These are phyloP conservation scores for Phorcus lineatus DNA, from an alignment of 2,888 invertebrate species.

Conservation along the genomic window DNA sequence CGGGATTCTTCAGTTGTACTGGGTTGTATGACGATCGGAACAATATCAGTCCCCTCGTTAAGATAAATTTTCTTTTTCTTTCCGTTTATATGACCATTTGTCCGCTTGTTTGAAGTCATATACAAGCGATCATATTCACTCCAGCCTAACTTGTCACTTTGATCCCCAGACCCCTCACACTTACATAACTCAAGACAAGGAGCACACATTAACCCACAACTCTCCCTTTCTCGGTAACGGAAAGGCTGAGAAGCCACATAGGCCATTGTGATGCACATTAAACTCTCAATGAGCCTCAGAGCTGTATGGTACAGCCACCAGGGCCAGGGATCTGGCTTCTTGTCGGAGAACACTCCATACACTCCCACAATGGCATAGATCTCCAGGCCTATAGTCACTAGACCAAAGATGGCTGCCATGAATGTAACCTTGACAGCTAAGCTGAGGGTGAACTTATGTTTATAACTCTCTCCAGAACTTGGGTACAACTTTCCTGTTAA, in stretches of 20 bases:
- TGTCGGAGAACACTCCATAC: constrained; percentile 72
- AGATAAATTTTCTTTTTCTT: constrained; percentile 28
- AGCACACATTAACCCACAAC: constrained; percentile 3
- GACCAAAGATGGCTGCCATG: constrained; percentile 88
- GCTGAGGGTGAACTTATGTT: constrained; percentile 80
- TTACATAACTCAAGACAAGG: constrained; percentile 10
- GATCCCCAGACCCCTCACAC: neutral
- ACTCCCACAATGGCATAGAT: constrained; percentile 87
- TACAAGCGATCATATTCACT: constrained; percentile 14
- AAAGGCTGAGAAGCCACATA: constrained; percentile 87
- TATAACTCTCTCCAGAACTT: constrained; percentile 44
- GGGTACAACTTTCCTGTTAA: constrained; percentile 13
- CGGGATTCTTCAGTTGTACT: constrained; percentile 8
- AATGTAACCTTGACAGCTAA: constrained; percentile 93
- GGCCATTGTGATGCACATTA: constrained; percentile 87
- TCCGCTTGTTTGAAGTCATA: neutral
- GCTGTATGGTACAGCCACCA: constrained; percentile 94
- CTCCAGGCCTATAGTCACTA: constrained; percentile 88
- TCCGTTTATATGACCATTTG: constrained; percentile 9
- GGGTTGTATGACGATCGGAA: constrained; percentile 35
- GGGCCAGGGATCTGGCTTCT: constrained; percentile 82
- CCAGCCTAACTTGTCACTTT: constrained; percentile 12
- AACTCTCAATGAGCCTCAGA: constrained; percentile 88
- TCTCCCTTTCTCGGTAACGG: constrained; percentile 47
- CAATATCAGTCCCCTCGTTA: constrained; percentile 28